These are phyloP conservation scores for Australoheros facetus DNA, from an alignment of 2,797 vertebrate genomes.

Conservation along the genomic window DNA sequence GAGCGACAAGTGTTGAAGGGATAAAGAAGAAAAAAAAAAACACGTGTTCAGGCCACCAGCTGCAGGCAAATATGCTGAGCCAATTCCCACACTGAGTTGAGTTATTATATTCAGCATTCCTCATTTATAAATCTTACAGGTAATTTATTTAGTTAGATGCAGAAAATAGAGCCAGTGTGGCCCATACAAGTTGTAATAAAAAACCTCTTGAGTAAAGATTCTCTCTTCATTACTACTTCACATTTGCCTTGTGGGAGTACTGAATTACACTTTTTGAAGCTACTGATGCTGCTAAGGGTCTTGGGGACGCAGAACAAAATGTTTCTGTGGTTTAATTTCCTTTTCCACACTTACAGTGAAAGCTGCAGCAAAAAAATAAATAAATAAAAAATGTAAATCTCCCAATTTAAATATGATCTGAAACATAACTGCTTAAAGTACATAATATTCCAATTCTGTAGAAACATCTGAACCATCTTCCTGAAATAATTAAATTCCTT, in stretches of 20 bases:
- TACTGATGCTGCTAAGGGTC: constrained; percentile 23
- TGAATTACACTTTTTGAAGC: constrained; percentile 29
- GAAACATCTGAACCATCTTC: constrained; percentile 6
- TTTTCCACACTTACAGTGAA: not conserved
- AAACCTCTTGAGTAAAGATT: constrained; percentile 26
- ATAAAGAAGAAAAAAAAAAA: not conserved
- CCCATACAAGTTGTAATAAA: constrained; percentile 43
- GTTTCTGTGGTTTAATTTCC: not conserved
- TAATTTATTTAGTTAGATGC: constrained; percentile 42
- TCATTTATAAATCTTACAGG: constrained; percentile 45
- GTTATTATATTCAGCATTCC: constrained; percentile 30
- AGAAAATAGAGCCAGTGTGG: constrained; percentile 22
- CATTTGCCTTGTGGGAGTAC: constrained; percentile 26
- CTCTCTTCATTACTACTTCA: constrained; percentile 29
- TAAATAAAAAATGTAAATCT: not conserved
- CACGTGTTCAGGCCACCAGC: constrained; percentile 42
- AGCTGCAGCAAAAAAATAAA: not conserved
- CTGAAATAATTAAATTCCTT: not conserved
- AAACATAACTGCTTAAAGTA: not conserved
- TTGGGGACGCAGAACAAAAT: constrained; percentile 21
- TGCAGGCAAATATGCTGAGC: constrained; percentile 45
- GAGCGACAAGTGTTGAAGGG: constrained; percentile 64
- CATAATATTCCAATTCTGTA: not conserved
- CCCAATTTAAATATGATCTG: not conserved
- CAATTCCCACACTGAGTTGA: constrained; percentile 40